Percentiles rank a stretch among this genome's conserved stretches.
Conservation (phyloP, 2,797 vertebrate species). For the Cygnus olor region DNA sequence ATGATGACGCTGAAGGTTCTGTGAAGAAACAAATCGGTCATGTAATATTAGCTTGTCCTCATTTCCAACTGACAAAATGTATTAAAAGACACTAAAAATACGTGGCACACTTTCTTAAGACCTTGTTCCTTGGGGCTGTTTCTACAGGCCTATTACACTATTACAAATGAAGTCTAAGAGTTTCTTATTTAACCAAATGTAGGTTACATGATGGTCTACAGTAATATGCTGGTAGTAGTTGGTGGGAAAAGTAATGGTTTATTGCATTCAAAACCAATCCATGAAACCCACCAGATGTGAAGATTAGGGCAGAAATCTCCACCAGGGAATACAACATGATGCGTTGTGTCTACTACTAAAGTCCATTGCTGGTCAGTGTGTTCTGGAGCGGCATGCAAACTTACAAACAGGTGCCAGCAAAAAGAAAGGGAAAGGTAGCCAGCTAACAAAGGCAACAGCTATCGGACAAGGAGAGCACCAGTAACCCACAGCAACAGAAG, state of each 20-base stretch:
- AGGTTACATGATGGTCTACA: not conserved
- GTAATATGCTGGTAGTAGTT: not conserved
- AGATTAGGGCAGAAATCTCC: not conserved
- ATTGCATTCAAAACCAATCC: not conserved
- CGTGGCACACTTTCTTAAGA: not conserved
- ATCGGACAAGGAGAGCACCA: not conserved
- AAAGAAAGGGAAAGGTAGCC: slow-evolving; percentile 32
- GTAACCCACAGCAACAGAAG: slow-evolving; percentile 11
- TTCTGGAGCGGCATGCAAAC: not conserved
- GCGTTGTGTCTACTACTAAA: not conserved
- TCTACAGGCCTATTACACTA: not conserved
- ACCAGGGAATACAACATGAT: not conserved
- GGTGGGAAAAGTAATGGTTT: not conserved
- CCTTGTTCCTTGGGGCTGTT: not conserved
- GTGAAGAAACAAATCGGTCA: not conserved
- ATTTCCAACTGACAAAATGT: slow-evolving; percentile 17
- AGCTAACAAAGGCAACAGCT: slow-evolving; percentile 35
- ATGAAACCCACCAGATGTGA: not conserved
- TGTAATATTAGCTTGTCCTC: slow-evolving; percentile 14
- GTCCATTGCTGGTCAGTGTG: not conserved
- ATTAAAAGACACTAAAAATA: slow-evolving; percentile 37
- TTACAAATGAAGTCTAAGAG: not conserved
- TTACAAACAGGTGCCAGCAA: slow-evolving; percentile 19
- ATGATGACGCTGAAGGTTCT: not conserved
- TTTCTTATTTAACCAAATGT: not conserved